phyloP scores from a whole-genome alignment of 1,140 invertebrate genomes.

The Arion vulgaris region DNA sequence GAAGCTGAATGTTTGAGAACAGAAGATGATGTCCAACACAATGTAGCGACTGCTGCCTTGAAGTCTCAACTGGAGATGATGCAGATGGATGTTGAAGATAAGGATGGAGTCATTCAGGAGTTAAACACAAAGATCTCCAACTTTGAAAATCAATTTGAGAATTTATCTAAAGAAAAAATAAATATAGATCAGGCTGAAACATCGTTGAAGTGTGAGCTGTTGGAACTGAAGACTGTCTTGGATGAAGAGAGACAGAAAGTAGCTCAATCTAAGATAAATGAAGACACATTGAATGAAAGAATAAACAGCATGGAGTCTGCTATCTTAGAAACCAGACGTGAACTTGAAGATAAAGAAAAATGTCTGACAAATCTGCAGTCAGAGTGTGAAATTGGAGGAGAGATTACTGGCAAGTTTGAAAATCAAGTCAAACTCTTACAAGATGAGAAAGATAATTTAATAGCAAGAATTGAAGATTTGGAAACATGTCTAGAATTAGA shows the following conservation, averaged over 20 bases:
- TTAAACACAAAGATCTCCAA: background rate
- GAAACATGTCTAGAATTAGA: background rate
- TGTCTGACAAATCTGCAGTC: background rate
- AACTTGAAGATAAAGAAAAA: background rate
- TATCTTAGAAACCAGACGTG: background rate
- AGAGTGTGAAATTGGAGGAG: background rate
- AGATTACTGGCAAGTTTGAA: background rate
- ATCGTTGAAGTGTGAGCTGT: background rate
- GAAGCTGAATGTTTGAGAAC: too few relatives aligned
- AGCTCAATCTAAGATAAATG: background rate
- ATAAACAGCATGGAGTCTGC: background rate
- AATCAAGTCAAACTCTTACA: background rate
- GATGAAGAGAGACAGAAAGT: background rate
- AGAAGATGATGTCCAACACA: background rate
- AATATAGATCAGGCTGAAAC: background rate
- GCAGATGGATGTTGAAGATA: conserved; percentile 32
- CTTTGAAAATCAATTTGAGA: background rate
- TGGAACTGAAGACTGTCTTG: background rate
- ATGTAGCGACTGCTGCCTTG: background rate
- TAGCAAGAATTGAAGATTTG: background rate
- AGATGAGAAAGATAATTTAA: background rate
- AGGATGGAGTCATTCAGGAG: background rate
- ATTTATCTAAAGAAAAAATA: background rate
- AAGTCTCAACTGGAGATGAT: conserved; percentile 27
- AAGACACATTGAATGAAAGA: background rate